Conservation (phyloP, 2,797 vertebrate genomes). For the Sebastes aleutianus region DNA sequence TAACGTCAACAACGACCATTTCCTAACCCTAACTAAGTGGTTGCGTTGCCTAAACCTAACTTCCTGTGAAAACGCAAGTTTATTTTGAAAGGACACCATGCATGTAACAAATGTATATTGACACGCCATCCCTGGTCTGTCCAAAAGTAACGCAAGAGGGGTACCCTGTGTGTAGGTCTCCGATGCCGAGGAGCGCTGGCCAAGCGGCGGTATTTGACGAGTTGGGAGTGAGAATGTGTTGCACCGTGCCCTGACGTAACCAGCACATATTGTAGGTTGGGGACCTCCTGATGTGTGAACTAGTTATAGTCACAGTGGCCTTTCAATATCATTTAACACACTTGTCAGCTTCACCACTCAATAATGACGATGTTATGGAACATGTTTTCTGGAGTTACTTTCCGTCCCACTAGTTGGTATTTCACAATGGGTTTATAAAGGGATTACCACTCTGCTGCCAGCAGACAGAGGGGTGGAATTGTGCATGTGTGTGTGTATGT, state of each 20-base stretch:
- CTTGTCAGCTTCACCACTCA: constrained; percentile 9
- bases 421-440: constrained; percentile 42
- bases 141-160: no score
- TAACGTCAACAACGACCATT: no score
- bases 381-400: constrained; percentile 20
- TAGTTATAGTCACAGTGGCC: neutral
- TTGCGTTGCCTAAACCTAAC: no score
- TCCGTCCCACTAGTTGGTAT: constrained; percentile 31
- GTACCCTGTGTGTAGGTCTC: no score
- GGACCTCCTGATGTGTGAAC: constrained; percentile 1
- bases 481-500: constrained; percentile 12
- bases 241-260: neutral
- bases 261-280: neutral
- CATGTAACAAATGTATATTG: no score
- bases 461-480: neutral
- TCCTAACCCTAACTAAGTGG: no score
- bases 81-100: no score
- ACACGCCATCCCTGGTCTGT: no score
- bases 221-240: no score
- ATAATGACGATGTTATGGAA: constrained; percentile 28
- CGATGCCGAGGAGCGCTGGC: no score
- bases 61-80: no score
- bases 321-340: constrained; percentile 9
- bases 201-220: no score
- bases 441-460: constrained; percentile 39